A percentile compares a stretch with the other conserved stretches of the same genome.
Conservation (phyloP, 1,140 invertebrate genomes). For the Hycleus cichorii region DNA sequence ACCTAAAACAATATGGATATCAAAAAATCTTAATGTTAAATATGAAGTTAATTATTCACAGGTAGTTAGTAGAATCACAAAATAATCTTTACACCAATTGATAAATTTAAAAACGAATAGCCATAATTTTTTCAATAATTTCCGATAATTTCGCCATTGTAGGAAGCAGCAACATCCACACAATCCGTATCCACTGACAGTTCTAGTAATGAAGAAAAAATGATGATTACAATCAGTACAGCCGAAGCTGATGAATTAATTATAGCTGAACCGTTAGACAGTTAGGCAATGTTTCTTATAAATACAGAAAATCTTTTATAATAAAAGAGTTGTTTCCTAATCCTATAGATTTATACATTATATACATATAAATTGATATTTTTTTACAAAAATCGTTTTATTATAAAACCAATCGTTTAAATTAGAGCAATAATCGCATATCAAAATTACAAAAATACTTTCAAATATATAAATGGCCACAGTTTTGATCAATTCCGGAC, state of each 20-base stretch:
- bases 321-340: no score
- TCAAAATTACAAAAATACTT: no score
- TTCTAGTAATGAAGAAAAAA: slow-evolving; percentile 58
- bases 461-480: no score
- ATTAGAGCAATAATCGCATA: background rate
- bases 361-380: no score
- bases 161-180: slow-evolving; percentile 55
- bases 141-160: slow-evolving; percentile 18
- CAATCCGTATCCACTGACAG: slow-evolving; percentile 53
- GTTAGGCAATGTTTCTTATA: slow-evolving; percentile 20
- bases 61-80: slow-evolving; percentile 24
- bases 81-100: slow-evolving; percentile 9
- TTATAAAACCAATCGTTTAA: slow-evolving; percentile 15
- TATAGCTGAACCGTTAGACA: slow-evolving; percentile 39
- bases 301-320: no score
- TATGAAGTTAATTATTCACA: slow-evolving; percentile 41
- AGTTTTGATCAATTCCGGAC: slow-evolving; percentile 46
- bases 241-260: slow-evolving; percentile 40
- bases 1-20: slow-evolving; percentile 32
- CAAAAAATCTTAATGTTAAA: slow-evolving; percentile 37
- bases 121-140: no score
- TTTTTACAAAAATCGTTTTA: background rate
- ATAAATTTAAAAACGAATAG: no score
- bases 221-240: slow-evolving; percentile 54
- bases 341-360: no score